phyloP scores from a whole-genome alignment of 2,888 invertebrate genomes.

The Pedicia rivosa region DNA sequence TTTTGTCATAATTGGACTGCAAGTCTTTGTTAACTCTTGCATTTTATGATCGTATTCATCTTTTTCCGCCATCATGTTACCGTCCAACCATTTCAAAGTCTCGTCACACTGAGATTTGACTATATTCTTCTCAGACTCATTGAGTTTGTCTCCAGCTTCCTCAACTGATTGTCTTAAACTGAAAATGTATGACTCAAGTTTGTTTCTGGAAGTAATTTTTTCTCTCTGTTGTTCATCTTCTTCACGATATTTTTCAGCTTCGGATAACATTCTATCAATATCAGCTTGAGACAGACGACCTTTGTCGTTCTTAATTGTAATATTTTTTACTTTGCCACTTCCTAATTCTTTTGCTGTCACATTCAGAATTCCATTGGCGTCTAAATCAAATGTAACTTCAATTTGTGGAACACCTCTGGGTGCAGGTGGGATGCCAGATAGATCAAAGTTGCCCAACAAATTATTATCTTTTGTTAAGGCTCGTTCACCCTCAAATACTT shows the following conservation, averaged over 20 bases:
- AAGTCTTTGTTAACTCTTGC: conserved; percentile 24
- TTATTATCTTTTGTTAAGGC: conserved; percentile 95
- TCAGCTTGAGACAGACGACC: conserved; percentile 66
- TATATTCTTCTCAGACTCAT: conserved; percentile 52
- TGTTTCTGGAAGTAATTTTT: conserved; percentile 47
- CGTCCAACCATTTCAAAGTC: conserved; percentile 56
- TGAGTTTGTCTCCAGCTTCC: conserved; percentile 44
- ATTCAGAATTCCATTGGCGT: conserved; percentile 92
- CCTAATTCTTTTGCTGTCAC: conserved; percentile 61
- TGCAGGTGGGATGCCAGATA: conserved; percentile 90
- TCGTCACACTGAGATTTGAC: conserved; percentile 43
- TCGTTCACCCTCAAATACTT: conserved; percentile 61
- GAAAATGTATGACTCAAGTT: conserved; percentile 51
- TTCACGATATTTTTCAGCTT: conserved; percentile 50
- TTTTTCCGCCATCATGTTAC: conserved; percentile 57
- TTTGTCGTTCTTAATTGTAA: conserved; percentile 70
- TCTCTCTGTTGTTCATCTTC: conserved; percentile 53
- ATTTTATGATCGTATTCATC: conserved; percentile 46
- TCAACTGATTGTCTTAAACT: conserved; percentile 50
- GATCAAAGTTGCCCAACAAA: conserved; percentile 89
- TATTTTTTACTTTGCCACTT: conserved; percentile 52
- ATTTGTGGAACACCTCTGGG: conserved; percentile 80
- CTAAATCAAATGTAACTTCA: conserved; percentile 71
- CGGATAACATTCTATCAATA: conserved; percentile 56
- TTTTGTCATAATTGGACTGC: conserved; percentile 35